Base-by-base conservation (phyloP, 1,140 invertebrate species). In the Caerostris extrusa region DNA sequence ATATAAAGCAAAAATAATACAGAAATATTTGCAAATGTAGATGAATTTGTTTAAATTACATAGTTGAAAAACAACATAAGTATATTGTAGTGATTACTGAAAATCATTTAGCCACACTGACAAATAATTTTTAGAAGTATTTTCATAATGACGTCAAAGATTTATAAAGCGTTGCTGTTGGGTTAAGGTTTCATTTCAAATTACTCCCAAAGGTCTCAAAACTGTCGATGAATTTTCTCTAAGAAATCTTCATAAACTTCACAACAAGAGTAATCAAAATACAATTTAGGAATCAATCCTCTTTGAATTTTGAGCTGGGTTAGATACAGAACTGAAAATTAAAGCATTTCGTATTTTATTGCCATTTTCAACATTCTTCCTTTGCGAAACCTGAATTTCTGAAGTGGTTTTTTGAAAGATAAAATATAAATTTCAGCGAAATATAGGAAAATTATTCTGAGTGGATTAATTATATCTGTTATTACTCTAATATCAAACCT, bases 321-420 rank as follows among this genome's bases (percentile, higher is more conserved):
- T 77, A 19, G 69, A 77, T 77, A 7, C 69, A 17, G n/a, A 10
- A 6, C 69, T 77, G 34, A 19, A 77, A n/a, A 77, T 50, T 6
- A n/a, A 34, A 77, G 69, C 69, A 77, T 77, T 77, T 77, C 14
- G 69, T 7, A 77, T 77, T 67, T n/a, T 67, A 67, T 64, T 67
- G 64, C 3, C 64, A 34, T 34, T 34, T 34, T 34, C 34, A 34
- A 5, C 7, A 34, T 77, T 19, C 69, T 6, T 3, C 69, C 34
- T 34, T 34, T 34, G 34, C 34, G 34, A 34, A 34, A 34, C 0
- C 34, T 1, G 34, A 34, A 34, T 34, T 77, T 77, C 69, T 3
- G n/a, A 10, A 8, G n/a, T 12, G 7, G 69, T n/a, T 77, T 14
- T 12, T 7, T 77, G 7, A 19, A 77, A 77, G n/a, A 77, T 19